Base-by-base conservation (phyloP, 1,140 invertebrate genomes). In the Harpegnathos saltator region DNA sequence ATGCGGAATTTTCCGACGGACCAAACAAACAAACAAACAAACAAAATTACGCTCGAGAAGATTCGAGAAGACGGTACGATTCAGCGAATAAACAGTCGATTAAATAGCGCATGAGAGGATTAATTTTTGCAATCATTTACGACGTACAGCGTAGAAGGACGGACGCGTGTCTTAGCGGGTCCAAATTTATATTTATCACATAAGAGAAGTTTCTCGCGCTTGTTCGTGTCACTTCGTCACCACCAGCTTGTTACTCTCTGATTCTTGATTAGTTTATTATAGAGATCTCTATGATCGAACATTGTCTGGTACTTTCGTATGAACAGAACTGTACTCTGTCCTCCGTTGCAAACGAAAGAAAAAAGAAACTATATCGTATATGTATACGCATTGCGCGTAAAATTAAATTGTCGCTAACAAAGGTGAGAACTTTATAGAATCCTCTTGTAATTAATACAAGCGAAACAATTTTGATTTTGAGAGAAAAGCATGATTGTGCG, bases 81-180 rank as follows among this genome's bases (percentile, higher is more conserved):
- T 44, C 11, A 33, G 38, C 38, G 38, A 44, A 44, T 44, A 1
- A 44, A 11, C 11, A 9, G 11, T 44, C 38, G 38, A 44, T 38
- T 38, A 24, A 58, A 29, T 58, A 59, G 52, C 75, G 65, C 75
- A 58, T 71, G 75, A 80, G 58, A 80, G 75, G 69, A 59, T 58
- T 69, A 80, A 80, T 80, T 58, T 24, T 24, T 68, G 26, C 24
- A 58, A 78, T 59, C n/a, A 15, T 71, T 80, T 50, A 29, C 29
- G 29, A 66, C 38, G 33, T 80, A 69, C 22, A 24, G 58, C 75
- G 26, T 69, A 69, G 75, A 59, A 80, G 75, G 75, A 80, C 75
- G 75, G 65, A 80, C 75, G 52, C 65, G 22, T 78, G 29, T 58
- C 63, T 78, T 66, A 78, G 50, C 74, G 62, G 52, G 50, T 78